Conservation (phyloP, 1,140 invertebrate genomes). For the Hyposmocoma kahamanoa region DNA sequence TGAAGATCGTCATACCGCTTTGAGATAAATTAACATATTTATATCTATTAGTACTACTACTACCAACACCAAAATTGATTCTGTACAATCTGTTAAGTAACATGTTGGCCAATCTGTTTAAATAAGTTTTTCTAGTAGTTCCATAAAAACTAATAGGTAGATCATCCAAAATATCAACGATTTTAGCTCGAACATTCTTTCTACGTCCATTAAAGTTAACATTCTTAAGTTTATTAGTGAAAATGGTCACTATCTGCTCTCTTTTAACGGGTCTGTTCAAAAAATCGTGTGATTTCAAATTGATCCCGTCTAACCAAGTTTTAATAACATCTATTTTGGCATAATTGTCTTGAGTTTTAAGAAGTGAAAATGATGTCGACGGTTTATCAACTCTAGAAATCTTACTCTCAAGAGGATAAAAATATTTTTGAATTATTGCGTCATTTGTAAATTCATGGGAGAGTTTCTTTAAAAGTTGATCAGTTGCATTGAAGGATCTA, state of each 20-base stretch:
- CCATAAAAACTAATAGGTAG: constrained; percentile 16
- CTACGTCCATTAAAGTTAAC: neutral
- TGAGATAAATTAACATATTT: neutral
- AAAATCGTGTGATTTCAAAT: constrained; percentile 18
- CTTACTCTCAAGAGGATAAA: too few relatives aligned
- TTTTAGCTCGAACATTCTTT: constrained; percentile 20
- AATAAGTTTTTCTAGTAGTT: constrained; percentile 13
- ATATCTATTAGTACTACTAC: neutral
- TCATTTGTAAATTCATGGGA: too few relatives aligned
- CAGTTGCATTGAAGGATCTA: too few relatives aligned
- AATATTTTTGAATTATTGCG: too few relatives aligned
- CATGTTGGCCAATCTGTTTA: constrained; percentile 18
- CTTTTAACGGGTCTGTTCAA: constrained; percentile 14
- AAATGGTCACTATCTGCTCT: constrained; percentile 14
- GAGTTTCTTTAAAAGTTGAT: too few relatives aligned
- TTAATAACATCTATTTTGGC: too few relatives aligned
- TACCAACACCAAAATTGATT: neutral
- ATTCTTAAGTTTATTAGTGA: constrained; percentile 11
- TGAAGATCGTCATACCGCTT: constrained; percentile 1
- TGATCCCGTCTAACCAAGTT: constrained; percentile 24
- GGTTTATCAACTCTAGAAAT: too few relatives aligned
- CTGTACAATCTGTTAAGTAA: constrained; percentile 20
- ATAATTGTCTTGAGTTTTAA: too few relatives aligned
- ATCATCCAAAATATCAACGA: constrained; percentile 22
- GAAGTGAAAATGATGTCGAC: too few relatives aligned